A percentile compares a stretch with the other conserved stretches of the same genome.
phyloP scores from a whole-genome alignment of 2,888 invertebrate genomes.

The Rhaphigaster nebulosa region DNA sequence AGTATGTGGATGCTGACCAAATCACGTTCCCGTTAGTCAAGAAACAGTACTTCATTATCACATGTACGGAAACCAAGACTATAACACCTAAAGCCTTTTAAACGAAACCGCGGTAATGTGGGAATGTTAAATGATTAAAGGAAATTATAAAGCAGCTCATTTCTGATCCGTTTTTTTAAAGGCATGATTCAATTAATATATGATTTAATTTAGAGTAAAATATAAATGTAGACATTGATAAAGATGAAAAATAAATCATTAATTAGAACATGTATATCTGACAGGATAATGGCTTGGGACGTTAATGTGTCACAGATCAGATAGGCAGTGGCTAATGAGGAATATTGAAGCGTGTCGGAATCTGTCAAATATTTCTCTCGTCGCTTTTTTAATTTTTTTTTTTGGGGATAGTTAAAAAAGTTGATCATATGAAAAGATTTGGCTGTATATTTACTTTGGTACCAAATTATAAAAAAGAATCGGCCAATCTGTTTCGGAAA shows the following conservation, averaged over 20 bases:
- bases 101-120: neutral
- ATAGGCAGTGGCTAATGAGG: neutral
- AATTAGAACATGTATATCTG: neutral
- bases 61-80: too few species aligned
- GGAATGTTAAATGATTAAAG: neutral
- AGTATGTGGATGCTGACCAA: too few species aligned
- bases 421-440: neutral
- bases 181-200: neutral
- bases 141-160: neutral
- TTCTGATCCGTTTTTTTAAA: neutral
- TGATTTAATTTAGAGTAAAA: neutral
- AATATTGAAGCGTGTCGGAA: too few species aligned
- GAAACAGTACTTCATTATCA: too few species aligned
- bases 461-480: too few species aligned
- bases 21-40: too few species aligned
- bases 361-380: neutral
- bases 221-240: neutral
- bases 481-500: too few species aligned
- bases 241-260: neutral
- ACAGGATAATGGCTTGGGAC: neutral
- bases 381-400: neutral
- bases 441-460: too few species aligned
- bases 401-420: neutral
- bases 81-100: neutral
- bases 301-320: neutral